These are phyloP conservation scores for Spheniscus mendiculus DNA, from an alignment of 2,113 vertebrate genomes.

Conservation along the genomic window DNA sequence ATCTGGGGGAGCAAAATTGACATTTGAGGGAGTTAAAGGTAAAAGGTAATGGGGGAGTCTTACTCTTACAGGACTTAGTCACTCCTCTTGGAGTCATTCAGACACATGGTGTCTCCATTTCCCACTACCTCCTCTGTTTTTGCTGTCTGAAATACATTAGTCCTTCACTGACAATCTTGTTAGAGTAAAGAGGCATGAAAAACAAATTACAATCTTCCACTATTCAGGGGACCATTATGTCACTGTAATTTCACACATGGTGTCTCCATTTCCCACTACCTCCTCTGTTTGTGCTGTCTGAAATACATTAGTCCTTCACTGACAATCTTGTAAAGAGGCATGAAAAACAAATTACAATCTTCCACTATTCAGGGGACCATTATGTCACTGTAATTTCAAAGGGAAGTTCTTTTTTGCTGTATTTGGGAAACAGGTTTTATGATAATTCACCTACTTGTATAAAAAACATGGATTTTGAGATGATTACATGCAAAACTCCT, in stretches of 20 bases:
- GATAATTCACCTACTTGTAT: background rate
- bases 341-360: background rate
- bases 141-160: background rate
- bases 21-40: background rate
- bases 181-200: background rate
- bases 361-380: background rate
- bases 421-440: background rate
- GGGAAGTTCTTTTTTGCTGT: background rate
- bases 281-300: background rate
- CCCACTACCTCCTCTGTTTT: accelerated
- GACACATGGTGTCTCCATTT: accelerated
- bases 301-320: background rate
- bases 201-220: background rate
- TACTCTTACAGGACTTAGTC: background rate
- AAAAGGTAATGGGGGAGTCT: background rate
- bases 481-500: background rate
- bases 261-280: background rate
- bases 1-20: background rate
- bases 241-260: background rate
- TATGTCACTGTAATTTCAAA: background rate
- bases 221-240: background rate
- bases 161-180: background rate
- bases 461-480: background rate
- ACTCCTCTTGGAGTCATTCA: background rate
- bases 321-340: background rate